Base-by-base conservation (phyloP, 2,888 invertebrate genomes). In the Drosophila subquinaria region DNA sequence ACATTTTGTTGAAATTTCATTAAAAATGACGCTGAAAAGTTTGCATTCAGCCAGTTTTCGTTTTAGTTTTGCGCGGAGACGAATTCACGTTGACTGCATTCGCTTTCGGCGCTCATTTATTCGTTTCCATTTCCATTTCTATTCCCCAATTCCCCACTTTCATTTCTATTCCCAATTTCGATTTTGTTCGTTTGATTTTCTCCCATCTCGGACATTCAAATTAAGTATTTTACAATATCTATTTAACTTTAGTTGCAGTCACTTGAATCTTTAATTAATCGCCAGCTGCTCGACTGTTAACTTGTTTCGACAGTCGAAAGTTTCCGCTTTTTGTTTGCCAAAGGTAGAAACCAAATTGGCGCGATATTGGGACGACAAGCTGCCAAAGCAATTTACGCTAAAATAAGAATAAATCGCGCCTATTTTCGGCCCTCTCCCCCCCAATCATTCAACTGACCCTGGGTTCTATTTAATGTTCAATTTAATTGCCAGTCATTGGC, bases 1-100 rank as follows among this genome's bases (percentile, higher is more conserved):
- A 73, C 82, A 83, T 83, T 86, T 88, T 87, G 89, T 87, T 89
- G 76, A 80, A 87, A 89, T 84, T 86, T 86, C 86, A 89, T 86
- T 86, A 87, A 86, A 86, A 89, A 65, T 80, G 72, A 87, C 85
- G 73, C 76, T 57, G 72, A 76, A 83, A 86, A 86, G 88, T 86
- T 89, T 82, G 74, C 82, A 69, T 77, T 80, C 57, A 69, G 40
- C 57, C 68, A 50, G 47, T 59, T 71, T 69, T 53, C 72, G 50
- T 69, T 76, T 51, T 27, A 43, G 64, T 69, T 69, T 63, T 27
- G 64, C 20, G 2, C 35, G n/a, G 56, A 64, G 61, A 57, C 63
- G 79, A 71, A 53, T 63, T 60, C 43, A 38, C 67, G 11, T 51
- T 59, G 48, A 23, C 65, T 66, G 68, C 57, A 53, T 56, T 59